Conservation (phyloP, 2,888 invertebrate species). For the Scotopteryx bipunctaria region DNA sequence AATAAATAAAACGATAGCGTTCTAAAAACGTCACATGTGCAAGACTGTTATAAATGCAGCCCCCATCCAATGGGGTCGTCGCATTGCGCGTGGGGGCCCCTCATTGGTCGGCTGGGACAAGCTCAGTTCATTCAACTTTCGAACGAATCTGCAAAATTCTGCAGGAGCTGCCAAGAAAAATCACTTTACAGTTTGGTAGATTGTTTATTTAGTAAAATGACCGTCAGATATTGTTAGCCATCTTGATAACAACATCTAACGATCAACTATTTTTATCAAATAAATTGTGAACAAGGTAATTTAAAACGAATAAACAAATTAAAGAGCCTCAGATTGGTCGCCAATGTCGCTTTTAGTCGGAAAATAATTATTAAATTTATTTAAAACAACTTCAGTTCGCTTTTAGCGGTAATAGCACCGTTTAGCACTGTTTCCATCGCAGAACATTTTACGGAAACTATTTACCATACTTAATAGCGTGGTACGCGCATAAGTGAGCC, state of each 20-base stretch:
- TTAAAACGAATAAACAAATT: too few species aligned
- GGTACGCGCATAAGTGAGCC: slow-evolving; percentile 9
- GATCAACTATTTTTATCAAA: too few species aligned
- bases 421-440: slow-evolving; percentile 20
- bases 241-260: too few species aligned
- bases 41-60: slow-evolving; percentile 47
- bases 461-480: slow-evolving; percentile 16
- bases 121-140: slow-evolving; percentile 66
- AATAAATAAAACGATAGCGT: slow-evolving; percentile 41
- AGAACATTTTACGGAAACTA: slow-evolving; percentile 15
- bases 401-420: slow-evolving; percentile 20
- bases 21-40: slow-evolving; percentile 44
- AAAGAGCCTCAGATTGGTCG: too few species aligned
- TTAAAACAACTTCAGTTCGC: neutral
- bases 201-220: slow-evolving; percentile 10
- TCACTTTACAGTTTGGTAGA: slow-evolving; percentile 31
- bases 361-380: too few species aligned
- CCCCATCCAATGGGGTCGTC: slow-evolving; percentile 66
- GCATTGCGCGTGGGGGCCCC: slow-evolving; percentile 68
- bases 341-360: too few species aligned
- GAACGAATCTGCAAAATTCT: slow-evolving; percentile 60
- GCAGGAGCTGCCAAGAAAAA: slow-evolving; percentile 53
- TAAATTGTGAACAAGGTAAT: too few species aligned
- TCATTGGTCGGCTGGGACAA: slow-evolving; percentile 51
- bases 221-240: too few species aligned